These are phyloP conservation scores for Anabas testudineus DNA, from an alignment of 2,797 vertebrate species.

Conservation along the genomic window DNA sequence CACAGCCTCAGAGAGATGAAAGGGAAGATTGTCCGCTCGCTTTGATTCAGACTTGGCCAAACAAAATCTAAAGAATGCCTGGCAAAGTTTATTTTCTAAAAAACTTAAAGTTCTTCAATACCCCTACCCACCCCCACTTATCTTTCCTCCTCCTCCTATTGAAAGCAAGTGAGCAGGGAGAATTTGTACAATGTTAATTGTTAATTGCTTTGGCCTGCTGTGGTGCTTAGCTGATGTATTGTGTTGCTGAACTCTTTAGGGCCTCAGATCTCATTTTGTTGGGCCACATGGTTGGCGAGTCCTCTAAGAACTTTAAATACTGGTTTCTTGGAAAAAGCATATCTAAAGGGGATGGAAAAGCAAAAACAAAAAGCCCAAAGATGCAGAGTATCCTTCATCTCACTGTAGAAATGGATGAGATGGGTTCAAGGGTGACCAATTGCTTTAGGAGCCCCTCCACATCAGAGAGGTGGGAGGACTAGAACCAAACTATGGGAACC, in stretches of 20 bases:
- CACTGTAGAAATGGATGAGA: slow-evolving; percentile 10
- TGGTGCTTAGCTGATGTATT: slow-evolving; percentile 54
- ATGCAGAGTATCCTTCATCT: background rate
- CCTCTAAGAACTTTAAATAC: too few relatives aligned
- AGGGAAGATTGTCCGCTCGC: slow-evolving; percentile 75
- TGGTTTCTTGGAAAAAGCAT: slow-evolving; percentile 24
- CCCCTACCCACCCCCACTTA: slow-evolving; percentile 10
- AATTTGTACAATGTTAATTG: slow-evolving; percentile 70
- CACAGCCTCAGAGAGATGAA: slow-evolving; percentile 78
- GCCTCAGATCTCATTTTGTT: slow-evolving; percentile 41
- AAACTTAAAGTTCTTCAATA: slow-evolving; percentile 67
- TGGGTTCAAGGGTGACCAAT: too few relatives aligned
- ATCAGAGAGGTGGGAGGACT: background rate
- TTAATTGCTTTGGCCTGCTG: slow-evolving; percentile 70
- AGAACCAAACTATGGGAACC: background rate
- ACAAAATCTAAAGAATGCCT: slow-evolving; percentile 71
- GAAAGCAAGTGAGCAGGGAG: slow-evolving; percentile 48
- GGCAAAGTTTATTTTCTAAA: slow-evolving; percentile 73
- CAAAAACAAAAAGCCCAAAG: slow-evolving; percentile 12
- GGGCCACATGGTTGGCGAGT: slow-evolving; percentile 55
- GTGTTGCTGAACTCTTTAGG: slow-evolving; percentile 53
- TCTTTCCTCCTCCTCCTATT: slow-evolving; percentile 48
- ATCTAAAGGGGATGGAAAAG: slow-evolving; percentile 7
- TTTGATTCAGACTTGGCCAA: slow-evolving; percentile 77
- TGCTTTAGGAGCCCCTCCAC: too few relatives aligned